Evolutionary conservation across 2,888 invertebrate genomes (phyloP).

Genomic region (Melinaea menophilus): DNA sequence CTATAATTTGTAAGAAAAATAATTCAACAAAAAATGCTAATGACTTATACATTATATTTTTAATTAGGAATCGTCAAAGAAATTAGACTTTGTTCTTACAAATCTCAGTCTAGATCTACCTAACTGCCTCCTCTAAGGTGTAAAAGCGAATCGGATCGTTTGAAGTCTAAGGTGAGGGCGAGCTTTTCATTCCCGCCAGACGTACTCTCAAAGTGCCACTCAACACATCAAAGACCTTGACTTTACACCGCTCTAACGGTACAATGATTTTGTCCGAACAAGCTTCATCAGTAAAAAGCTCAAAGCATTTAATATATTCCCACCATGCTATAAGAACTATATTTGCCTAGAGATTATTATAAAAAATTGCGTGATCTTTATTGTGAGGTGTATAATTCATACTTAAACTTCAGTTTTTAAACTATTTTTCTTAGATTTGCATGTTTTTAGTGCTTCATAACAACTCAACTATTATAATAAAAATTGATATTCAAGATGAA

Average conservation of each 20-base stretch:
- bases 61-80: slow-evolving; percentile 36
- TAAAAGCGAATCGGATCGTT: slow-evolving; percentile 68
- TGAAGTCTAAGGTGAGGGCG: slow-evolving; percentile 57
- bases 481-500: no score
- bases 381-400: neutral
- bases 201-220: slow-evolving; percentile 61
- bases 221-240: slow-evolving; percentile 61
- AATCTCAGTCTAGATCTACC: slow-evolving; percentile 30
- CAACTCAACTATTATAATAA: no score
- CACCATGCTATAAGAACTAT: neutral
- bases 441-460: no score
- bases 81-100: slow-evolving; percentile 31
- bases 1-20: neutral
- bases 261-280: slow-evolving; percentile 26
- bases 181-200: slow-evolving; percentile 55
- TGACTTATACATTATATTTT: slow-evolving; percentile 33
- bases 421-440: neutral
- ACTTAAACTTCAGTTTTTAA: neutral
- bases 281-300: slow-evolving; percentile 2
- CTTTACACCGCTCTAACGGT: slow-evolving; percentile 25
- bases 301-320: slow-evolving; percentile 1
- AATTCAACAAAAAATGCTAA: slow-evolving; percentile 19
- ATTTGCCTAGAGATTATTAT: neutral
- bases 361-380: neutral
- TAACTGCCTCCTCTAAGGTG: slow-evolving; percentile 57